Base-by-base conservation (phyloP, 2,888 invertebrate species). In the Sinodicranocentrus sp. region DNA sequence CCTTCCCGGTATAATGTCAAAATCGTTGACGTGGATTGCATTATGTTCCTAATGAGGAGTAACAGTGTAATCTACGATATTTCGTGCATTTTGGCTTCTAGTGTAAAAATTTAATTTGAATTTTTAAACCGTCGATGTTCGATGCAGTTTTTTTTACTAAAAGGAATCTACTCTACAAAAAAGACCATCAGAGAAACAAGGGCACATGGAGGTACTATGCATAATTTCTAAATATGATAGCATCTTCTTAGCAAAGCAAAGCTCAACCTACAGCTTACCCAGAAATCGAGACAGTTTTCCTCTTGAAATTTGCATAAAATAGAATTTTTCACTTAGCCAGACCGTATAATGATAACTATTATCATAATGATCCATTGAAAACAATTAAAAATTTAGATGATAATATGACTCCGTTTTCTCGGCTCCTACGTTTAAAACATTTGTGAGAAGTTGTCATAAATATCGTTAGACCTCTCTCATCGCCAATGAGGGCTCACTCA, bases 251-350 rank as follows among this genome's bases (percentile, higher is more conserved):
- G n/a, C n/a, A n/a, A n/a, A n/a, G n/a, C n/a, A n/a, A n/a, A n/a
- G n/a, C n/a, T n/a, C n/a, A n/a, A n/a, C n/a, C n/a, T n/a, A n/a
- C n/a, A n/a, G n/a, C n/a, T n/a, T n/a, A n/a, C n/a, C n/a, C n/a
- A n/a, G n/a, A n/a, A n/a, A n/a, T n/a, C n/a, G n/a, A n/a, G 33
- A 19, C 19, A 21, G 15, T 15, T 28, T 61, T 17, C n/a, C 63
- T 33, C 21, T 5, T 78, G 25, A 79, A 79, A 79, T 79, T 79
- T 79, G 65, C 79, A 79, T 79, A 79, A 72, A 48, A 79, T 71
- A 79, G 63, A 79, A 54, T 79, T 79, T 79, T 79, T 71, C 79
- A 79, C 79, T 79, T 79, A 79, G 48, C 71, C 63, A 43, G 61
- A 48, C 61, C 63, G 26, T 25, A 54, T 71, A 79, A 65, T 65